phyloP scores from a whole-genome alignment of 2,113 vertebrate genomes.

The Cairina moschata region DNA sequence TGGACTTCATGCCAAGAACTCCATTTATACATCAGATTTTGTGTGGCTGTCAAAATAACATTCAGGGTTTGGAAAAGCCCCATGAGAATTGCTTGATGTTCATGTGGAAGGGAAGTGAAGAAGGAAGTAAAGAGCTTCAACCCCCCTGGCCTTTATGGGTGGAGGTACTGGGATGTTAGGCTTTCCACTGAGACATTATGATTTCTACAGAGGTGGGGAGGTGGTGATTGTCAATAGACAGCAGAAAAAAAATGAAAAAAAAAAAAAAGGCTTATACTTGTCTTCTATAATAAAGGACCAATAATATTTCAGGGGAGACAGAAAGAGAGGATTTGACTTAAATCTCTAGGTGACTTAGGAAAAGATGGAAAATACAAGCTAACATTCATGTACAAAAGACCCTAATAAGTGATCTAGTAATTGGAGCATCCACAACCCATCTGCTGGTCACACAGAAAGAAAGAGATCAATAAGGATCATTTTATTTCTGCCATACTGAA shows the following conservation, averaged over 20 bases:
- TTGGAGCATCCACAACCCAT: not conserved
- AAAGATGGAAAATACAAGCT: not conserved
- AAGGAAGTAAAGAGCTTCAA: not conserved
- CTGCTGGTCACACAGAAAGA: not conserved
- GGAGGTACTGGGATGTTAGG: not conserved
- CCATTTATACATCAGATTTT: constrained; percentile 6
- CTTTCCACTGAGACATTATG: not conserved
- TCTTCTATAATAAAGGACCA: not conserved
- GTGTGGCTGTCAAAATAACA: not conserved
- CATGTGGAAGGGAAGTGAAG: not conserved
- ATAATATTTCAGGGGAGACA: not conserved
- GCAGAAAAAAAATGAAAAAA: not conserved
- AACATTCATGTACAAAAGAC: not conserved
- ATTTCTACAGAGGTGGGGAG: not conserved
- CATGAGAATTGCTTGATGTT: not conserved
- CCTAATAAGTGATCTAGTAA: not conserved
- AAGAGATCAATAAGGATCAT: not conserved
- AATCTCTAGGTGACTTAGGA: not conserved
- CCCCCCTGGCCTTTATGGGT: not conserved
- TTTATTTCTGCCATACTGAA: not conserved
- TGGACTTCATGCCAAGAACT: not conserved
- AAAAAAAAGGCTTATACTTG: not conserved
- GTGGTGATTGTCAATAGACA: not conserved
- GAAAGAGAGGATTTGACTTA: not conserved
- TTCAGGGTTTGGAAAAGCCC: not conserved